These are phyloP conservation scores for Zygogramma bicolorata DNA, from an alignment of 2,888 invertebrate species.

Conservation along the genomic window DNA sequence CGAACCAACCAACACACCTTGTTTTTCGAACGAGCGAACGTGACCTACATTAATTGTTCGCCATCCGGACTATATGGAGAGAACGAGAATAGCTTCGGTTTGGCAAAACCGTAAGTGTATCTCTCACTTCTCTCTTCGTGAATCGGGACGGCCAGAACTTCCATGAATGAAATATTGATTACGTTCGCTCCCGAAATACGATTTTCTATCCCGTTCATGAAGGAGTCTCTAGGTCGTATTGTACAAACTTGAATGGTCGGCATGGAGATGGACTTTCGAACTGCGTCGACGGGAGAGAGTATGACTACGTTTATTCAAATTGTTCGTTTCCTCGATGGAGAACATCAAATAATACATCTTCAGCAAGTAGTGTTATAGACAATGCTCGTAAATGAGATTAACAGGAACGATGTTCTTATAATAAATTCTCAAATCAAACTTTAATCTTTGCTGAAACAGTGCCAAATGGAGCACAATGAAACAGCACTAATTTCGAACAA, in stretches of 20 bases:
- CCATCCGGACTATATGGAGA: not conserved
- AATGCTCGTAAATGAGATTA: no score
- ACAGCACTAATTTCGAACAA: no score
- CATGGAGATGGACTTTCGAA: conserved; percentile 1
- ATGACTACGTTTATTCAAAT: not conserved
- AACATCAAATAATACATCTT: no score
- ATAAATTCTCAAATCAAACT: no score
- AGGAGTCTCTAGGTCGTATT: conserved; percentile 28
- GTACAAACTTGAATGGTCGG: conserved; percentile 2
- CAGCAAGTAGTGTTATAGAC: no score
- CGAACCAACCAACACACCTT: no score
- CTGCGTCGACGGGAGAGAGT: not conserved
- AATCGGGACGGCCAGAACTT: conserved; percentile 50
- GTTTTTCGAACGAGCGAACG: no score
- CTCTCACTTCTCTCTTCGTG: conserved; percentile 31
- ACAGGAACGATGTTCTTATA: no score
- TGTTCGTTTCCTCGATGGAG: not conserved
- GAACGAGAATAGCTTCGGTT: conserved; percentile 10
- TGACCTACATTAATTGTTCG: not conserved
- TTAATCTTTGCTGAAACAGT: no score
- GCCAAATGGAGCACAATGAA: no score
- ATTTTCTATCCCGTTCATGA: conserved; percentile 46
- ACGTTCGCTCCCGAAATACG: conserved; percentile 48
- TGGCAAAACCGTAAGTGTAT: not conserved
- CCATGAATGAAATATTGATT: conserved; percentile 63